These are phyloP conservation scores for Heteromurus nitidus DNA, from an alignment of 2,888 invertebrate species.

Conservation along the genomic window DNA sequence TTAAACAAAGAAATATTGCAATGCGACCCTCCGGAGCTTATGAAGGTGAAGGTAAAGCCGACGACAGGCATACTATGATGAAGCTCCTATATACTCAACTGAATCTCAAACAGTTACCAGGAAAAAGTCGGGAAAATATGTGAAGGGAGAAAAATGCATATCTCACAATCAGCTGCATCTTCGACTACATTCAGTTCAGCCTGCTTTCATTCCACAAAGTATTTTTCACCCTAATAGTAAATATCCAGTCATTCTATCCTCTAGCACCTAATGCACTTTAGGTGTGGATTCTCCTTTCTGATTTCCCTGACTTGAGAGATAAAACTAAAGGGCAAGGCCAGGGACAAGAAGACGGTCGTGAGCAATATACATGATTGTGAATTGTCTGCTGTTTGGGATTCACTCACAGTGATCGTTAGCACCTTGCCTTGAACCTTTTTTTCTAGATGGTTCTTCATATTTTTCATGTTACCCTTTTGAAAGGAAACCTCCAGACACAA, in stretches of 20 bases:
- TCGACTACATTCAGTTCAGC: too few species aligned
- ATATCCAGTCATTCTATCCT: background rate
- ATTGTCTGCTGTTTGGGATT: background rate
- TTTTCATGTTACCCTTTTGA: too few species aligned
- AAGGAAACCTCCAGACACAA: too few species aligned
- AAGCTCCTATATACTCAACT: background rate
- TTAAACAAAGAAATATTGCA: slow-evolving; percentile 67
- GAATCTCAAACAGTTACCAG: background rate
- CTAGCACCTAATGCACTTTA: background rate
- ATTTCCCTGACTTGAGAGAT: background rate
- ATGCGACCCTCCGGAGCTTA: slow-evolving; percentile 58
- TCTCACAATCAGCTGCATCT: slow-evolving; percentile 24
- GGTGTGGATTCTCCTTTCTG: background rate
- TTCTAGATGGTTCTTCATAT: background rate
- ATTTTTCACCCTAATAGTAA: background rate
- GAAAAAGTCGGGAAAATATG: background rate
- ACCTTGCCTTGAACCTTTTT: background rate
- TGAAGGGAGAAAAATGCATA: slow-evolving; percentile 21
- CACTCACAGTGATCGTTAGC: background rate
- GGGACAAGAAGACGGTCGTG: background rate
- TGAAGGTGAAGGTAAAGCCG: slow-evolving; percentile 18
- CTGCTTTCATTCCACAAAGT: background rate
- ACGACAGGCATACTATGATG: slow-evolving; percentile 13
- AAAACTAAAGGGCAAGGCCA: background rate
- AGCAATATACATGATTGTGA: too few species aligned